These are phyloP conservation scores for Cantharis rustica DNA, from an alignment of 2,888 invertebrate species.

Conservation along the genomic window DNA sequence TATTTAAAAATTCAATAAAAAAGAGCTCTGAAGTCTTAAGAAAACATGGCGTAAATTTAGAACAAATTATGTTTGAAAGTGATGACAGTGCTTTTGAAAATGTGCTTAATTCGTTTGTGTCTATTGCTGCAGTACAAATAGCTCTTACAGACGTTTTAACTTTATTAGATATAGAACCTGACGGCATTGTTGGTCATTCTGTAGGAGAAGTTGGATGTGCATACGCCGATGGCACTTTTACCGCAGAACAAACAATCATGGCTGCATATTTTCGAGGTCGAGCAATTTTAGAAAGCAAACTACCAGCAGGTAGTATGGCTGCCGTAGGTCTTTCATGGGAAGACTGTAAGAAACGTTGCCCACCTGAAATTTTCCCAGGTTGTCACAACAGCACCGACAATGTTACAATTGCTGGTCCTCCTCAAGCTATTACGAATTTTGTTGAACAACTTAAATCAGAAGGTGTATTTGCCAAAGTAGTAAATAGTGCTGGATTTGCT, in stretches of 20 bases:
- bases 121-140: conserved; percentile 95
- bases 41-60: conserved; percentile 82
- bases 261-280: conserved; percentile 94
- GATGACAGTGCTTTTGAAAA: conserved; percentile 81
- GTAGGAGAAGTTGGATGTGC: conserved; percentile 94
- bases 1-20: conserved; percentile 78
- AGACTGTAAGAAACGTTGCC: conserved; percentile 73
- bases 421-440: conserved; percentile 68
- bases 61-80: conserved; percentile 76
- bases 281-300: conserved; percentile 75
- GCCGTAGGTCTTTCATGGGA: conserved; percentile 91
- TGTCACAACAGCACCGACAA: conserved; percentile 96
- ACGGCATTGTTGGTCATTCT: conserved; percentile 96
- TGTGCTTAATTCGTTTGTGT: conserved; percentile 88
- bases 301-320: conserved; percentile 85
- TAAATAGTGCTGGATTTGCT: conserved; percentile 88
- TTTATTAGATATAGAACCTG: conserved; percentile 77
- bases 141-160: conserved; percentile 89
- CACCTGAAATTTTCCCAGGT: conserved; percentile 80
- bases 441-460: conserved; percentile 71
- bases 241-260: conserved; percentile 90
- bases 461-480: conserved; percentile 81
- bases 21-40: conserved; percentile 77
- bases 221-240: conserved; percentile 95
- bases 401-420: conserved; percentile 92